phyloP scores from a whole-genome alignment of 1,140 invertebrate species.

The Trichonephila clavata region DNA sequence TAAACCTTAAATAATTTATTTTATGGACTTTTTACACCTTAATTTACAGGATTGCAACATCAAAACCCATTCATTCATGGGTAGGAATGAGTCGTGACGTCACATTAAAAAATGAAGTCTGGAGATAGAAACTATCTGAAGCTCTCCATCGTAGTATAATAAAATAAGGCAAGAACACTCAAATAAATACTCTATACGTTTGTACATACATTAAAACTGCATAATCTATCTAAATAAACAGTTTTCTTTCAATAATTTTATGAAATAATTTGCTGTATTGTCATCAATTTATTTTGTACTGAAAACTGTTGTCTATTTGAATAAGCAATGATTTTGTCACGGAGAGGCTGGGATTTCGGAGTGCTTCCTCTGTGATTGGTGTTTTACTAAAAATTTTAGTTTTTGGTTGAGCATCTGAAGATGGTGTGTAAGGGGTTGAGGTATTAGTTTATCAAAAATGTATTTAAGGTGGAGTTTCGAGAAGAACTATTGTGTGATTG shows the following conservation, averaged over 20 bases:
- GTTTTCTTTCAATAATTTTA: neutral
- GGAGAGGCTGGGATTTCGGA: slow-evolving; percentile 50
- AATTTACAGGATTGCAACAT: slow-evolving; percentile 2
- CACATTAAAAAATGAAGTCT: slow-evolving; percentile 50
- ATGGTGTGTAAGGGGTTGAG: slow-evolving; percentile 60
- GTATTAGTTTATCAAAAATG: neutral
- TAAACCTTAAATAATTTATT: neutral
- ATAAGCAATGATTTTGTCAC: slow-evolving; percentile 65
- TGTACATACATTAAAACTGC: neutral
- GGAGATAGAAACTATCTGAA: neutral
- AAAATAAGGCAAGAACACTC: slow-evolving; percentile 33
- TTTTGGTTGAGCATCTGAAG: slow-evolving; percentile 25
- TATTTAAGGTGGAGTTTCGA: neutral
- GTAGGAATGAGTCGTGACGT: slow-evolving; percentile 36
- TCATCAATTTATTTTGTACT: neutral
- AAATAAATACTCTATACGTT: neutral
- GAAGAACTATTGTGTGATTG: slow-evolving; percentile 11
- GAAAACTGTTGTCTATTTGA: slow-evolving; percentile 39
- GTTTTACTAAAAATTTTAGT: slow-evolving; percentile 64
- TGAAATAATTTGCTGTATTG: neutral
- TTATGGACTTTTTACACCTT: neutral
- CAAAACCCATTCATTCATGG: slow-evolving; percentile 45
- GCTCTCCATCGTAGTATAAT: neutral
- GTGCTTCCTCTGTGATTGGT: slow-evolving; percentile 75
- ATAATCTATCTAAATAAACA: neutral